These are phyloP conservation scores for Sula dactylatra DNA, from an alignment of 2,113 vertebrate genomes.

Conservation along the genomic window DNA sequence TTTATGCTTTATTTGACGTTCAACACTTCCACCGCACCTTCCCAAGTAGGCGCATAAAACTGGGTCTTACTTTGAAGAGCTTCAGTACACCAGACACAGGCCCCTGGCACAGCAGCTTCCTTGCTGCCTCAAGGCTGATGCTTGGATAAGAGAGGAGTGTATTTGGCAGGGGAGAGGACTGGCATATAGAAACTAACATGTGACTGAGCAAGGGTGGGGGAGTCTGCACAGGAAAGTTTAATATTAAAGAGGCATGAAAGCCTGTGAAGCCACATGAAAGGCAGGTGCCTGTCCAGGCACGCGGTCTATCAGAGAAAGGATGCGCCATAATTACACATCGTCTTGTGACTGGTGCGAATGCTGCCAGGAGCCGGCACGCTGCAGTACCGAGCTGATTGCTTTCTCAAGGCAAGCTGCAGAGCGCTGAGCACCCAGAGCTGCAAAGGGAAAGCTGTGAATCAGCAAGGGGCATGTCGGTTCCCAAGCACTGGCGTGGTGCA, in stretches of 20 bases:
- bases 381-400: background rate
- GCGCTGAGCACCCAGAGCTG: background rate
- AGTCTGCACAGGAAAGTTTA: background rate
- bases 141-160: background rate
- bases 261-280: constrained; percentile 5
- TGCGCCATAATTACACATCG: background rate
- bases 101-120: background rate
- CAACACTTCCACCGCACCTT: background rate
- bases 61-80: background rate
- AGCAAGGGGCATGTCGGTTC: background rate
- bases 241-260: background rate
- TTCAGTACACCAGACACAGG: background rate
- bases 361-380: background rate
- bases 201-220: background rate
- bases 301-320: background rate
- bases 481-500: background rate
- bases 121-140: background rate
- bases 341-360: background rate
- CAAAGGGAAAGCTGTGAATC: background rate
- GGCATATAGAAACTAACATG: background rate
- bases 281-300: background rate
- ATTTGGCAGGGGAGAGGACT: background rate
- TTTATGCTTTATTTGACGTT: background rate
- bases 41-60: background rate
- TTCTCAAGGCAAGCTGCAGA: background rate